A percentile compares a stretch with the other conserved stretches of the same genome.
phyloP scores from a whole-genome alignment of 2,888 invertebrate genomes.

The Arrhopalites spinosus region DNA sequence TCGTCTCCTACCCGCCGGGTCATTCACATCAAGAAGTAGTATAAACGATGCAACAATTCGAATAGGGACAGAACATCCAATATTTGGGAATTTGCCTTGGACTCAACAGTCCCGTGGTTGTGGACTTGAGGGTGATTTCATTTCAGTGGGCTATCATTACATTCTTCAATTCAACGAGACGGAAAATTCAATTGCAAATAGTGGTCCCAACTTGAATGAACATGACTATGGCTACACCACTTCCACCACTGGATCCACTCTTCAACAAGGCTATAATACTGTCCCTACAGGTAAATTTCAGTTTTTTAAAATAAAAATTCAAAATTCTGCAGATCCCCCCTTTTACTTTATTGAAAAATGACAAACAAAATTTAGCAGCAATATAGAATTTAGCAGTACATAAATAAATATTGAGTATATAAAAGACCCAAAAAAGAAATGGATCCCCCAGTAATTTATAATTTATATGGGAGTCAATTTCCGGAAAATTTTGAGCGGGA shows the following conservation, averaged over 20 bases:
- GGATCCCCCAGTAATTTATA: too few species aligned
- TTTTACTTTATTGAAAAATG: too few species aligned
- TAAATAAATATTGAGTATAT: too few species aligned
- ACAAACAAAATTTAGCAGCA: too few species aligned
- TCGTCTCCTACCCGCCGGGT: slow-evolving; percentile 57
- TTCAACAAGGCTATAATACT: not conserved
- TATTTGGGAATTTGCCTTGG: slow-evolving; percentile 64
- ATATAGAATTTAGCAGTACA: too few species aligned
- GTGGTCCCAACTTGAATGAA: slow-evolving; percentile 18
- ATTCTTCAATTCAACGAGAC: slow-evolving; percentile 56
- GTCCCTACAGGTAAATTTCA: slow-evolving; percentile 19
- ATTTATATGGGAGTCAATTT: too few species aligned
- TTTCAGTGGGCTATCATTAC: slow-evolving; percentile 60
- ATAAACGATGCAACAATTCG: slow-evolving; percentile 63
- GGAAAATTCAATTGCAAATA: slow-evolving; percentile 49
- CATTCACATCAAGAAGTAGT: slow-evolving; percentile 63
- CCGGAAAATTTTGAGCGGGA: too few species aligned
- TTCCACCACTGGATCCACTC: not conserved
- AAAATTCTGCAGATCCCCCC: too few species aligned
- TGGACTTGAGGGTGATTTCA: slow-evolving; percentile 66
- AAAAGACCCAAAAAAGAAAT: too few species aligned
- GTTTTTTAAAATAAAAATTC: not conserved
- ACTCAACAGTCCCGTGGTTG: slow-evolving; percentile 67
- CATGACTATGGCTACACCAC: not conserved
- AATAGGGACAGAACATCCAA: slow-evolving; percentile 63